Conservation (phyloP, 2,797 vertebrate species). For the Miichthys miiuy region DNA sequence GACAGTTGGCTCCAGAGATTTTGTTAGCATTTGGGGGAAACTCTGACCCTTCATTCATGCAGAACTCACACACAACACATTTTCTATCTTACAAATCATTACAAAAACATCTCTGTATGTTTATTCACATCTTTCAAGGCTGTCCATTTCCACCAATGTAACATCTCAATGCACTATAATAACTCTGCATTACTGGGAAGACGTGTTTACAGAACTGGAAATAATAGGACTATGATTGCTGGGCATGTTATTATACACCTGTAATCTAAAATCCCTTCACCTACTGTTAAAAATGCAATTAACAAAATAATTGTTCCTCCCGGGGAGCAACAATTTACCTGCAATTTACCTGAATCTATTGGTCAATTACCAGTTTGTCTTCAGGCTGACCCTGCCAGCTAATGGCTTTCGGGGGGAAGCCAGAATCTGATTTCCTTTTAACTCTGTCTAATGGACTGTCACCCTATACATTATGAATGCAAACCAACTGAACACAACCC, state of each 20-base stretch:
- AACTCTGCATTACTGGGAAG: slow-evolving; percentile 21
- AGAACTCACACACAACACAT: slow-evolving; percentile 4
- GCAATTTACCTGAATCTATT: slow-evolving; percentile 81
- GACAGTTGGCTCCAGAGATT: slow-evolving; percentile 57
- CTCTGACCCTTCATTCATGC: slow-evolving; percentile 46
- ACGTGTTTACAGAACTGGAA: slow-evolving; percentile 43
- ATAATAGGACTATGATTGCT: slow-evolving; percentile 36
- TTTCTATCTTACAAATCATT: slow-evolving; percentile 25
- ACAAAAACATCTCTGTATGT: slow-evolving; percentile 23
- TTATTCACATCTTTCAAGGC: slow-evolving; percentile 18
- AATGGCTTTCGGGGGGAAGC: slow-evolving; percentile 78
- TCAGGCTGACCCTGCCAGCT: slow-evolving; percentile 71
- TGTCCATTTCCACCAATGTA: neutral
- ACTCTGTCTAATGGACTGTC: slow-evolving; percentile 82
- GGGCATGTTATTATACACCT: slow-evolving; percentile 46
- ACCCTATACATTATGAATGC: slow-evolving; percentile 80
- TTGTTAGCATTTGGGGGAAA: slow-evolving; percentile 57
- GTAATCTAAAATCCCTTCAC: slow-evolving; percentile 52
- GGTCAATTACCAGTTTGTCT: slow-evolving; percentile 83
- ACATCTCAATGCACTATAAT: neutral
- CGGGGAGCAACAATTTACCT: slow-evolving; percentile 73
- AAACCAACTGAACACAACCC: slow-evolving; percentile 61
- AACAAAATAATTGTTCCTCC: slow-evolving; percentile 69
- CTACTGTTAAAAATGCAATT: slow-evolving; percentile 68
- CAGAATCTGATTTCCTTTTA: slow-evolving; percentile 82